Evolutionary conservation across 2,888 invertebrate species (phyloP).

Genomic region (Lingula anatina): DNA sequence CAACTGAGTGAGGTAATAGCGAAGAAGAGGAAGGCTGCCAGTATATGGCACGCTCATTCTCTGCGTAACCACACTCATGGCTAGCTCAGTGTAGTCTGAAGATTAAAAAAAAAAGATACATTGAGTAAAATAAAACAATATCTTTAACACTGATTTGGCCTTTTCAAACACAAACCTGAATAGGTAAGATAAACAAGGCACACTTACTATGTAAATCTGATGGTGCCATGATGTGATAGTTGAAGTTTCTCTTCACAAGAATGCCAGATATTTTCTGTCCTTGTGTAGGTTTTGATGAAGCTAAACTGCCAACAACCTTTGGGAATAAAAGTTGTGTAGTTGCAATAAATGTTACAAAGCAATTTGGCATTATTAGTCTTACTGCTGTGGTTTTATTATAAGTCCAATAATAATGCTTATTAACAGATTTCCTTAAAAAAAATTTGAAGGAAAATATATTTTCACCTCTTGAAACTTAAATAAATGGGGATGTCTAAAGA

Average conservation of each 20-base stretch:
- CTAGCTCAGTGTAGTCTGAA: constrained; percentile 91
- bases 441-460: neutral
- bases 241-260: constrained; percentile 94
- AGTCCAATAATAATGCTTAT: too few species aligned
- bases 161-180: too few species aligned
- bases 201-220: constrained; percentile 78
- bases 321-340: too few species aligned
- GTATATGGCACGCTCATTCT: constrained; percentile 84
- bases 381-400: too few species aligned
- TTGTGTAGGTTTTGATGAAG: constrained; percentile 71
- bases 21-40: constrained; percentile 61
- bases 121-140: neutral
- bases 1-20: constrained; percentile 52
- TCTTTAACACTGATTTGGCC: too few species aligned
- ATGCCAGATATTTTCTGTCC: constrained; percentile 83
- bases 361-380: too few species aligned
- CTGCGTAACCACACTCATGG: constrained; percentile 87
- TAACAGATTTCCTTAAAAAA: too few species aligned
- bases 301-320: constrained; percentile 81
- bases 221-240: constrained; percentile 90
- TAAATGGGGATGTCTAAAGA: neutral
- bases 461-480: neutral
- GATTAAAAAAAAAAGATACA: constrained; percentile 11
- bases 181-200: neutral
- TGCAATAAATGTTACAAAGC: too few species aligned